A percentile compares a stretch with the other conserved stretches of the same genome.
Evolutionary conservation across 2,888 invertebrate species (phyloP).

Genomic region (Nemotelus nigrinus): DNA sequence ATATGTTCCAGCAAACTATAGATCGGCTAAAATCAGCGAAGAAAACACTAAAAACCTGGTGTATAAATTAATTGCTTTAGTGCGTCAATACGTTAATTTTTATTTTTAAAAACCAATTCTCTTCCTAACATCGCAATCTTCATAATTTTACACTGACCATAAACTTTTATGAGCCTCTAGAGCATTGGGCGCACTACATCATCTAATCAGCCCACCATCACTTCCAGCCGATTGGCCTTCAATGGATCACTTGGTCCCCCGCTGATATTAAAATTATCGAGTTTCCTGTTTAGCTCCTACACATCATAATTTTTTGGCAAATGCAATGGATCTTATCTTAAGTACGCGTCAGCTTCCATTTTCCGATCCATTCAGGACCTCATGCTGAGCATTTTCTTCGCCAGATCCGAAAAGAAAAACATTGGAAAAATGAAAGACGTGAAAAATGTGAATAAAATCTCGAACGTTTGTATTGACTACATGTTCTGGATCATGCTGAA

Average conservation of each 20-base stretch:
- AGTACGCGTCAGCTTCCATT: background rate
- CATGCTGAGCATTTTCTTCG: constrained; percentile 11
- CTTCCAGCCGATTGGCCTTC: background rate
- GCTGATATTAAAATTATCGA: background rate
- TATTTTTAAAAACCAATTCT: too few species aligned
- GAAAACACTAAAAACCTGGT: too few species aligned
- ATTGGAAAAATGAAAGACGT: constrained; percentile 9
- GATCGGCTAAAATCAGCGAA: too few species aligned
- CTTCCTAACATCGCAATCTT: too few species aligned
- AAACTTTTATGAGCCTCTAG: too few species aligned
- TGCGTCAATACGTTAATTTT: too few species aligned
- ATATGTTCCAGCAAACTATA: too few species aligned
- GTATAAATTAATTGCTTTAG: too few species aligned
- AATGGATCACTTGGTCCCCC: background rate
- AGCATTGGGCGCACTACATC: too few species aligned
- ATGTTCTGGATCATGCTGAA: background rate
- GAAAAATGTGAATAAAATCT: background rate
- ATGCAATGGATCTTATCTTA: constrained; percentile 13
- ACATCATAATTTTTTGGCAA: constrained; percentile 8
- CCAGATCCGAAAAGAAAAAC: constrained; percentile 17
- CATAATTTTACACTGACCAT: too few species aligned
- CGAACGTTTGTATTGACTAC: too few species aligned
- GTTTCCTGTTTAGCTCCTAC: constrained; percentile 4
- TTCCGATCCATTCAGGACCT: background rate
- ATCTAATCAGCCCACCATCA: too few species aligned